Conservation (phyloP, 2,113 vertebrate genomes). For the Trachemys scripta region DNA sequence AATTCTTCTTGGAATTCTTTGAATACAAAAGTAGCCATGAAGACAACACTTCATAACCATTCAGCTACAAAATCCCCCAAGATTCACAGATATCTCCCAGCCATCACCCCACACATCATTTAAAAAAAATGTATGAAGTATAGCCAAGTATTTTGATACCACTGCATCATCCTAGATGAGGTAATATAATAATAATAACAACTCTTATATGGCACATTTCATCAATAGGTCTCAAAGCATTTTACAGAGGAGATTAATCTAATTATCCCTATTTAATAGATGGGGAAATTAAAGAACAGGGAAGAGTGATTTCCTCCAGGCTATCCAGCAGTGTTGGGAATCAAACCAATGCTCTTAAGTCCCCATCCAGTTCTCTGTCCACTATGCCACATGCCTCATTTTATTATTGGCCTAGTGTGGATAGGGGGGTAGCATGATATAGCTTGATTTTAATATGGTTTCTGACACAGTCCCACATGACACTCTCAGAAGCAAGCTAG, state of each 20-base stretch:
- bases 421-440: no score
- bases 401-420: background rate
- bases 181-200: background rate
- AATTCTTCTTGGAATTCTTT: background rate
- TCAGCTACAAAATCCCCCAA: background rate
- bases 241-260: background rate
- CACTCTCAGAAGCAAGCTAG: no score
- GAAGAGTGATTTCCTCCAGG: conserved; percentile 4
- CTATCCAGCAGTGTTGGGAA: background rate
- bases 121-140: background rate
- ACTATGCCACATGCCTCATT: background rate
- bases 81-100: background rate
- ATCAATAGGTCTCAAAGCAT: background rate
- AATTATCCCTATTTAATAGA: background rate
- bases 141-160: background rate
- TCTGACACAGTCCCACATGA: no score
- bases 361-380: background rate
- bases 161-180: conserved; percentile 1
- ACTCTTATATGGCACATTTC: conserved; percentile 19
- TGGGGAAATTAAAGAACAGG: background rate
- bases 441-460: no score
- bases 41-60: background rate
- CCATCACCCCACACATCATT: background rate
- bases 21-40: background rate
- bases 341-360: background rate